These are phyloP conservation scores for Meloidogyne exigua DNA, from an alignment of 1,140 invertebrate species.

Conservation along the genomic window DNA sequence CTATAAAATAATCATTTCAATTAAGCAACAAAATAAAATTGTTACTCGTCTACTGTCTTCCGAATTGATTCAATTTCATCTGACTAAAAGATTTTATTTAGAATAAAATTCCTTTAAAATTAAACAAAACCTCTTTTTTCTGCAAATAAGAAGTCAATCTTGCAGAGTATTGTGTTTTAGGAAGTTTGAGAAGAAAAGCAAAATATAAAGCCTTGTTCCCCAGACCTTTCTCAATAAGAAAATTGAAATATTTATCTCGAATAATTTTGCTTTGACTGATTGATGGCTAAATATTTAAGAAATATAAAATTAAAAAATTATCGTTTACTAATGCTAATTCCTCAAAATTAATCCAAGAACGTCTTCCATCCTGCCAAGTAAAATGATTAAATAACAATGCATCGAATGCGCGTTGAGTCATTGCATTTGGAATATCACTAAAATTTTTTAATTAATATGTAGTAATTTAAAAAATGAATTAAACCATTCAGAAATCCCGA, in stretches of 20 bases:
- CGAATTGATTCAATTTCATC: neutral
- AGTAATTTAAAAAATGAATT: neutral
- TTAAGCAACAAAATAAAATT: neutral
- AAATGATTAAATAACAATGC: constrained; percentile 27
- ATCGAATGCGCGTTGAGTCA: constrained; percentile 16
- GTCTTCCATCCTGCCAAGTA: neutral
- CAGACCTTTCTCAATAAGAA: neutral
- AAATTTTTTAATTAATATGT: neutral
- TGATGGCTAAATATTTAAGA: neutral
- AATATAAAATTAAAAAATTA: neutral
- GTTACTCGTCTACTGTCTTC: neutral
- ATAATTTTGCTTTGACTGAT: neutral
- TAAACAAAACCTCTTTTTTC: neutral
- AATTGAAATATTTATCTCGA: constrained; percentile 5
- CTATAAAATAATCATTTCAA: constrained; percentile 3
- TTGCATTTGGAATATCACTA: constrained; percentile 23
- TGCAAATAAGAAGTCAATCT: neutral
- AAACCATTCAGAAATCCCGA: constrained; percentile 13
- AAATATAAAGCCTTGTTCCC: constrained; percentile 4
- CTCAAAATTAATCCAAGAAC: constrained; percentile 20
- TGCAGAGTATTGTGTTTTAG: neutral
- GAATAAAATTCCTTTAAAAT: neutral
- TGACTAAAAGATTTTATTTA: neutral
- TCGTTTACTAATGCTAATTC: constrained; percentile 25
- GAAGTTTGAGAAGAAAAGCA: neutral